These are phyloP conservation scores for Microtus richardsoni DNA, from an alignment of 2,113 vertebrate genomes.

Conservation along the genomic window DNA sequence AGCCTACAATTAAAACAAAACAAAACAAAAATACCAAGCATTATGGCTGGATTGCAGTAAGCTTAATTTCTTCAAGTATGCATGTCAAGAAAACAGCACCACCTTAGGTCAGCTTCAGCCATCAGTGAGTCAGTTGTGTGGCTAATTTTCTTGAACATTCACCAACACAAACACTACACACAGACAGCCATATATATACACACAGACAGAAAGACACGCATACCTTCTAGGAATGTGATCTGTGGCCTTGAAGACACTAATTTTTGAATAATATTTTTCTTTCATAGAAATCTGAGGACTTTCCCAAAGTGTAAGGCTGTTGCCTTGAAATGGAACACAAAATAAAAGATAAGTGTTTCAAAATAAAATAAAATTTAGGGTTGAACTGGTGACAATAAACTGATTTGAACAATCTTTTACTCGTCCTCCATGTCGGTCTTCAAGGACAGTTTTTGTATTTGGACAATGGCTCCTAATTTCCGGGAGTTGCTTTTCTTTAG, in stretches of 20 bases:
- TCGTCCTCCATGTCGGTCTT: not conserved
- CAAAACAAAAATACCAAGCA: too few species aligned
- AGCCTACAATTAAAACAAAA: not conserved
- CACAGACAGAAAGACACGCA: not conserved
- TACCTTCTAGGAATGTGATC: not conserved
- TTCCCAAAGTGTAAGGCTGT: constrained; percentile 26
- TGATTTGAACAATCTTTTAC: not conserved
- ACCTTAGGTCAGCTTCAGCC: not conserved
- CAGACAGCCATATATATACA: not conserved
- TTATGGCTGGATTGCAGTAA: not conserved
- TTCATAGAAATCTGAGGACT: not conserved
- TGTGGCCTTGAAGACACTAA: not conserved
- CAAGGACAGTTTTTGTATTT: not conserved
- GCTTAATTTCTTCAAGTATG: not conserved
- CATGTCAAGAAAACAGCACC: not conserved
- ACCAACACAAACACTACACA: too few species aligned
- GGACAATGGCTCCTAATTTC: constrained; percentile 48
- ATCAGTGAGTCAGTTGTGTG: not conserved
- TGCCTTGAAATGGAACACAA: not conserved
- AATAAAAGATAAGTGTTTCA: constrained; percentile 28
- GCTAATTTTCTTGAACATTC: not conserved
- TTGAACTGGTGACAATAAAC: not conserved
- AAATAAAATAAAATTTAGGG: constrained; percentile 46
- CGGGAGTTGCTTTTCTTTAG: not conserved
- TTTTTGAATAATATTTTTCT: constrained; percentile 54